phyloP scores from a whole-genome alignment of 2,888 invertebrate genomes.

The Harpalus rubripes region DNA sequence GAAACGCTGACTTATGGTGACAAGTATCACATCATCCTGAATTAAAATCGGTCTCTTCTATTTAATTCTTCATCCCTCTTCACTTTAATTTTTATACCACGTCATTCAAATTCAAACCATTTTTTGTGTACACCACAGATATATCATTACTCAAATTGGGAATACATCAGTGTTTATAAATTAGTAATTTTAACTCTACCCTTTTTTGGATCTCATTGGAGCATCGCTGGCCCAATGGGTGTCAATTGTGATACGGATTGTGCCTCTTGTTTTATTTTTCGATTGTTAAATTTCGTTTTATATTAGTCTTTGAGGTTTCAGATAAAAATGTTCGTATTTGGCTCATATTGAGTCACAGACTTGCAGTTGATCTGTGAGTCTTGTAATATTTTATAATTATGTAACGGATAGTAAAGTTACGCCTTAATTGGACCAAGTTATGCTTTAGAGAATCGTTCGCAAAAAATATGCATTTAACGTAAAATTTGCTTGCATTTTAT shows the following conservation, averaged over 20 bases:
- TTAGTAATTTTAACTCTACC: no score
- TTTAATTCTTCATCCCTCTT: no score
- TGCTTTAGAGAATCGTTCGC: conserved; percentile 51
- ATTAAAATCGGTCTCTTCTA: no score
- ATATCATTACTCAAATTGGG: no score
- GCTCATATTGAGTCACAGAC: conserved; percentile 67
- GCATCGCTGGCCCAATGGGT: conserved; percentile 8
- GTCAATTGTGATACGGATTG: conserved; percentile 47
- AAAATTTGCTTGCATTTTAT: conserved; percentile 5
- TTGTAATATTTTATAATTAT: conserved; percentile 38
- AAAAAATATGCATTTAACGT: conserved; percentile 34
- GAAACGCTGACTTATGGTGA: no score
- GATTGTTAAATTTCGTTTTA: conserved; percentile 48
- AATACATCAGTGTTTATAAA: no score
- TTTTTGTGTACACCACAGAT: no score
- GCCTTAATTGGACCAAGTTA: conserved; percentile 53
- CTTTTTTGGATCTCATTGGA: not conserved
- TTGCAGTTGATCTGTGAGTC: conserved; percentile 57
- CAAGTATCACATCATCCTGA: no score
- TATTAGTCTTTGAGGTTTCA: conserved; percentile 65
- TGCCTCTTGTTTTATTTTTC: conserved; percentile 49
- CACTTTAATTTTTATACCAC: no score
- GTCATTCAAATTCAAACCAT: no score
- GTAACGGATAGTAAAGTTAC: conserved; percentile 41
- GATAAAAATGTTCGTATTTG: conserved; percentile 65